These are phyloP conservation scores for Vandiemenella viatica DNA, from an alignment of 2,888 invertebrate species.

Conservation along the genomic window DNA sequence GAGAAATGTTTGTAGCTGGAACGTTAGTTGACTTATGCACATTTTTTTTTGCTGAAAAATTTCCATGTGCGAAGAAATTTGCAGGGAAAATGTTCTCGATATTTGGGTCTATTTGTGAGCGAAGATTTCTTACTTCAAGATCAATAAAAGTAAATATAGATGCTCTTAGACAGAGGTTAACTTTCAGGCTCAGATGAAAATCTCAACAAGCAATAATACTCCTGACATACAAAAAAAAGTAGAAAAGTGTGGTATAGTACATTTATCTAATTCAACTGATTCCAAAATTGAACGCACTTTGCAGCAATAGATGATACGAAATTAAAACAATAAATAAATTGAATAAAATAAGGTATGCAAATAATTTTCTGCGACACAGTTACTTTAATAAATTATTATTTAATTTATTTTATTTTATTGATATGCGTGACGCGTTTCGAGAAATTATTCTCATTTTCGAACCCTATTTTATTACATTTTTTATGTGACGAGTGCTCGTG, in stretches of 20 bases:
- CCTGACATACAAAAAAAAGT: neutral
- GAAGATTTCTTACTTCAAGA: neutral
- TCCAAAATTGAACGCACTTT: neutral
- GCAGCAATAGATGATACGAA: too few relatives aligned
- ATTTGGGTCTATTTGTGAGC: neutral
- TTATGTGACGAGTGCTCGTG: too few relatives aligned
- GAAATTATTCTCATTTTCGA: too few relatives aligned
- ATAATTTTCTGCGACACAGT: too few relatives aligned
- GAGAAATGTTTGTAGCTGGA: neutral
- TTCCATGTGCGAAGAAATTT: neutral
- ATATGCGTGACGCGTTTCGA: too few relatives aligned
- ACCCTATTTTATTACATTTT: too few relatives aligned
- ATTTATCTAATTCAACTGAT: neutral
- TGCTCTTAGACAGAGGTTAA: neutral
- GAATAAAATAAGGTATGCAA: neutral
- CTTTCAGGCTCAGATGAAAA: neutral
- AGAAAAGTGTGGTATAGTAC: neutral
- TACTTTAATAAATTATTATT: too few relatives aligned
- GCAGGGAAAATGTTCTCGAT: neutral
- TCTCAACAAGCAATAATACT: neutral
- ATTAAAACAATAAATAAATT: neutral
- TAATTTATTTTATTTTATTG: too few relatives aligned
- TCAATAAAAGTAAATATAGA: neutral
- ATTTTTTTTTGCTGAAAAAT: neutral
- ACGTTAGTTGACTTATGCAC: neutral